Percentiles rank a stretch among this genome's conserved stretches.
These are phyloP conservation scores for Bambusicola thoracicus DNA, from an alignment of 2,113 vertebrate genomes.

Conservation along the genomic window DNA sequence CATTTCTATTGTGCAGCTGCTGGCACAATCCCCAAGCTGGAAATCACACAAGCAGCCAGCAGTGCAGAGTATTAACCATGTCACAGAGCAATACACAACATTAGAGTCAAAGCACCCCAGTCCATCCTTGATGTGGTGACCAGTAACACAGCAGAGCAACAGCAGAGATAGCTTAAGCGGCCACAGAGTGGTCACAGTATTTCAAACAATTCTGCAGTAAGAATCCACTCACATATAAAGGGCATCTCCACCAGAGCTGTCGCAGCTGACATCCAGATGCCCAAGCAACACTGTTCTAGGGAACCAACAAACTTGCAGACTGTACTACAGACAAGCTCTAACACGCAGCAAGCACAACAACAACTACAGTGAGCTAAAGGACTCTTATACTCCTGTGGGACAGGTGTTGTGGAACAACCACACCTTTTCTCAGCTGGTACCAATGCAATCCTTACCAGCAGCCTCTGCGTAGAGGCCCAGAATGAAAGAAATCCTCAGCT, in stretches of 20 bases:
- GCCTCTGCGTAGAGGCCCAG: not conserved
- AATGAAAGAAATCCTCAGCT: not conserved
- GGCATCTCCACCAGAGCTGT: not conserved
- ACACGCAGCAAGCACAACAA: not conserved
- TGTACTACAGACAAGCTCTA: not conserved
- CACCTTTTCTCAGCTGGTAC: not conserved
- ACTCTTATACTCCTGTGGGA: not conserved
- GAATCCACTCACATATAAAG: accelerated
- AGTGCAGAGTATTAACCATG: not conserved
- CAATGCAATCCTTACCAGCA: not conserved
- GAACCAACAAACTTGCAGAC: not conserved
- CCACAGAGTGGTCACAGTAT: not conserved
- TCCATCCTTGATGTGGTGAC: not conserved
- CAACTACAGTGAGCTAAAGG: not conserved
- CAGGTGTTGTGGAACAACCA: not conserved
- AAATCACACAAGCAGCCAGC: not conserved
- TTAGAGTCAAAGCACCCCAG: not conserved
- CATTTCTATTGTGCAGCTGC: not conserved
- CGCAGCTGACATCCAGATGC: not conserved
- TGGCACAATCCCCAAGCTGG: not conserved
- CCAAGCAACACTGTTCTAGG: not conserved
- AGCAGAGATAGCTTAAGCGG: not conserved
- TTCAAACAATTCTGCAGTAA: not conserved
- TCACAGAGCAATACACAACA: not conserved
- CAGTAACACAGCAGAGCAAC: not conserved